Conservation (phyloP, 1,140 invertebrate species). For the Pristionchus pacificus region DNA sequence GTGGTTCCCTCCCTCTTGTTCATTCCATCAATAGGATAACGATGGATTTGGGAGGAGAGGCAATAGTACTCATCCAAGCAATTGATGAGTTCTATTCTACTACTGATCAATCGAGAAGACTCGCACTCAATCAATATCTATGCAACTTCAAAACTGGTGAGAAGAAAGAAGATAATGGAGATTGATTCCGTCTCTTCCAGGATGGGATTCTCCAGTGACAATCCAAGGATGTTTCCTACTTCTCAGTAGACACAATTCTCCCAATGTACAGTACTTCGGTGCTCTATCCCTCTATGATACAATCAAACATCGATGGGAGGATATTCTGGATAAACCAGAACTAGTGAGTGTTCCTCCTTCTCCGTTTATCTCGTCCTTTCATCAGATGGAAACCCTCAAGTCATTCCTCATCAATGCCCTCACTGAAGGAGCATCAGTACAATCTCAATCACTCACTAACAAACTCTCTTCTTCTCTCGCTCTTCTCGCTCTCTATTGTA, state of each 20-base stretch:
- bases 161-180: too few relatives aligned
- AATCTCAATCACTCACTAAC: conserved; percentile 10
- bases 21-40: too few relatives aligned
- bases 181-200: not conserved
- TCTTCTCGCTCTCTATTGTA: conserved; percentile 14
- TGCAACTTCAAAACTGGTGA: conserved; percentile 11
- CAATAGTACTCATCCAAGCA: not conserved
- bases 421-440: not conserved
- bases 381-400: conserved; percentile 17
- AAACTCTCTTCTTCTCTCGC: conserved; percentile 15
- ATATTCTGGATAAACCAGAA: not conserved
- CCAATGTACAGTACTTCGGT: conserved; percentile 22
- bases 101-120: not conserved
- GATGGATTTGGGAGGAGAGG: too few relatives aligned
- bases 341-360: conserved; percentile 1
- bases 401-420: conserved; percentile 6
- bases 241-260: not conserved
- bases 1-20: too few relatives aligned
- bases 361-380: too few relatives aligned
- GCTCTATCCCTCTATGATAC: conserved; percentile 16
- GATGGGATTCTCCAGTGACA: not conserved
- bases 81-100: conserved; percentile 20
- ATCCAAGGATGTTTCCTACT: not conserved
- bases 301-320: conserved; percentile 8
- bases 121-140: conserved; percentile 1